Evolutionary conservation across 2,797 vertebrate species (phyloP), one percentile per base, ranked within the genome.

Genomic region (Acanthornis magna): DNA sequence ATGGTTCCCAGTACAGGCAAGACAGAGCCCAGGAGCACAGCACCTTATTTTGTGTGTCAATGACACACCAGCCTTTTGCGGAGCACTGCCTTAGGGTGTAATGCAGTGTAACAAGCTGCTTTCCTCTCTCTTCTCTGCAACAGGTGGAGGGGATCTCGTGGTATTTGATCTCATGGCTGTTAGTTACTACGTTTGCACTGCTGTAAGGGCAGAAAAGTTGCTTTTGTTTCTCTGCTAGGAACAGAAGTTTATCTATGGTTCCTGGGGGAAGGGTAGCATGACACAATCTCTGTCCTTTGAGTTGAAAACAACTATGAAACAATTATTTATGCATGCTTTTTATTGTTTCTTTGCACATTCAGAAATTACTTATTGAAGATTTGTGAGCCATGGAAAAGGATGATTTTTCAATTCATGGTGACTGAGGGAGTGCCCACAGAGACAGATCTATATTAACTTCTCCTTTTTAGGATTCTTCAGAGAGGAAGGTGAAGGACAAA

Each of bases 1-100:
- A 97, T 97, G 96, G 87, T 94, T 96, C 96, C 93, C 88, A 36
- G 84, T 93, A 96, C 66, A 93, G 95, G 55, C 70, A 92, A 94
- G 78, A 84, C 85, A 92, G 75, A 73, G 92, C 87, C 74, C 82
- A 88, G 91, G 91, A 97, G 71, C 86, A 75, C 12, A 89, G 63
- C 84, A 76, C 91, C 88, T 68, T 54, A 26, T 85, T 96, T 84
- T 89, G 77, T 16, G 8, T 85, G 90, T 89, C 66, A 92, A 11
- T 89, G 88, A 85, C 62, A 71, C 22, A 7, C 79, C 78, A 81
- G 85, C 29, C 68, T 92, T 42, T 42, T 16, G 79, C 42, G 65
- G 60, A 34, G 18, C 21, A 3, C 57, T 81, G 53, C 36, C 51
- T 78, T 65, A 5, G 65, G 71, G 40, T 66, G 47, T 55, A 51